Evolutionary conservation across 2,113 vertebrate species (phyloP), one percentile per base, ranked within the genome.

Genomic region (Psittacara wagleri): DNA sequence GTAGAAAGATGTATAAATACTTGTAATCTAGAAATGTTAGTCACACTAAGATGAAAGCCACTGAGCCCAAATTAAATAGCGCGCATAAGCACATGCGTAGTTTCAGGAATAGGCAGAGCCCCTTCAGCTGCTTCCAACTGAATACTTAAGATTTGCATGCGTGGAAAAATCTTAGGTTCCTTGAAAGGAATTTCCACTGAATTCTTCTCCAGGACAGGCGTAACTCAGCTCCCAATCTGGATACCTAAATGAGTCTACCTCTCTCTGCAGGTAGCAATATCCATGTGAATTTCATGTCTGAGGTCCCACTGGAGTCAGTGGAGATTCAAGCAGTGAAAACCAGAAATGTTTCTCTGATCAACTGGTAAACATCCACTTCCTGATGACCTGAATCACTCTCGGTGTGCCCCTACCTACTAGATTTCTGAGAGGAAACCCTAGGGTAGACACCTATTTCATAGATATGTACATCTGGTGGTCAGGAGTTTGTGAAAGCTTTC

Each of bases 331-430:
- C 29, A 68, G 17, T 35, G 37, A 51, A 96, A 84, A 51, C 6
- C 23, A 72, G 51, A 54, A 6, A 10, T 9, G 5, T 41, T 94
- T 0, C 0, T 76, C 37, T 44, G 12, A 35, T 70, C 31, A 11
- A 1, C 7, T 27, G 10, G 7, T 14, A 39, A 76, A 10, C 2
- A 0, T 39, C 18, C 14, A 35, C 4, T 66, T 66, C 49, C 27
- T 1, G 7, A 37, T 28, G 10, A 84, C 5, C 22, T 74, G 55
- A 51, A 43, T 63, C 27, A 18, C 6, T 44, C 44, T 43, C 8
- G 33, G n/a, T 23, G 5, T 46, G 10, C 4, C 13, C 49, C 4
- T 68, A 12, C 25, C 14, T 49, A 12, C 22, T 18, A 69, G 6
- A n/a, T 18, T 17, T 62, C 27, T 39, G 7, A 73, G 18, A 85